Evolutionary conservation across 2,888 invertebrate species (phyloP).

Genomic region (Hypolimnas misippus): DNA sequence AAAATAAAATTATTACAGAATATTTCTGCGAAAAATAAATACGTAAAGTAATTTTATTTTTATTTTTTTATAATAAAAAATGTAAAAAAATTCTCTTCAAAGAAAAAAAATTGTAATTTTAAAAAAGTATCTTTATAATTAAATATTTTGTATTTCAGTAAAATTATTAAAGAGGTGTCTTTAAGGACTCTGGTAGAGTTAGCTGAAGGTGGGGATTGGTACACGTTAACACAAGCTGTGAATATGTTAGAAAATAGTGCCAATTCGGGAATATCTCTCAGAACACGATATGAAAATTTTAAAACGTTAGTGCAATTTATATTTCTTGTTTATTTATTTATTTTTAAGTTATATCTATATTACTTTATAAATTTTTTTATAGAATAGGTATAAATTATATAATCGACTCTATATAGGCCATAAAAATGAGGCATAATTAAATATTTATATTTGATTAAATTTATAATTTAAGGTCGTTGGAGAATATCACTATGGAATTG

Average conservation of each 20-base stretch:
- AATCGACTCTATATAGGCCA: no score
- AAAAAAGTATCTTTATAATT: neutral
- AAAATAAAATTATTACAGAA: constrained; percentile 5
- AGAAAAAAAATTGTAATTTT: neutral
- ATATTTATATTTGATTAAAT: no score
- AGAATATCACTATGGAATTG: constrained; percentile 51
- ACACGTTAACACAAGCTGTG: constrained; percentile 54
- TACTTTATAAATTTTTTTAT: no score
- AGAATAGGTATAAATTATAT: no score
- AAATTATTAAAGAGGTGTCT: constrained; percentile 58
- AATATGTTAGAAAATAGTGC: constrained; percentile 50
- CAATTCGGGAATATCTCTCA: constrained; percentile 48
- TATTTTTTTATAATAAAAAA: no score
- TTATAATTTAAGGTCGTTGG: constrained; percentile 61
- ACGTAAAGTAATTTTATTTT: no score
- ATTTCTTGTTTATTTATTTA: neutral
- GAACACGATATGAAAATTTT: constrained; percentile 52
- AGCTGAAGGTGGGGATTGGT: constrained; percentile 56
- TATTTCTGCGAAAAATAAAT: no score
- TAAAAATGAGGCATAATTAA: no score
- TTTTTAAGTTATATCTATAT: no score
- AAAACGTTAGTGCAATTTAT: constrained; percentile 48
- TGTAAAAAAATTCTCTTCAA: no score
- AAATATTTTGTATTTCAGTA: constrained; percentile 50
- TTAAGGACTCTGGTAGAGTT: constrained; percentile 62